phyloP scores from a whole-genome alignment of 1,140 invertebrate species.

The Apis florea region DNA sequence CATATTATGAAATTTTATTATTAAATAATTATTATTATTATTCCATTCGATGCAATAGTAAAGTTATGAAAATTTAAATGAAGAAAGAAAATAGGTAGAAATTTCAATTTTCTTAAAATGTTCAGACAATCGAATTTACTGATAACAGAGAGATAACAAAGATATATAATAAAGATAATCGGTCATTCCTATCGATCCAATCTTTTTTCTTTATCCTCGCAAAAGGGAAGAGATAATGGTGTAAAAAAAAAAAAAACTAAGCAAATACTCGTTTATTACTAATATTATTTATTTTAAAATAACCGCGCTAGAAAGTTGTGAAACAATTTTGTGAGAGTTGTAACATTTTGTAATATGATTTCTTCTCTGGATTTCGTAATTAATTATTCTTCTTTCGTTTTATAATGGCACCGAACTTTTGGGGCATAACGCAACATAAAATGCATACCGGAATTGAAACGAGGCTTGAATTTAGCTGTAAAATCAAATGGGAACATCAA shows the following conservation, averaged over 20 bases:
- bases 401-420: not conserved
- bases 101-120: no score
- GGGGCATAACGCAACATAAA: constrained; percentile 10
- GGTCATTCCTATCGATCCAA: no score
- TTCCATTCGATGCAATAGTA: no score
- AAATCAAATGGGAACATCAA: not conserved
- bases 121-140: no score
- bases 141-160: no score
- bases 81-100: no score
- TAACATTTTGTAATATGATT: constrained; percentile 6
- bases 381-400: not conserved
- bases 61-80: no score
- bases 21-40: not conserved
- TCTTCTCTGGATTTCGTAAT: not conserved
- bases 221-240: no score
- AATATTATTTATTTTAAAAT: not conserved
- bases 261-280: no score
- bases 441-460: not conserved
- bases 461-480: not conserved
- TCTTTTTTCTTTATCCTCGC: no score
- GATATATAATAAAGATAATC: no score
- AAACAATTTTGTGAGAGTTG: not conserved
- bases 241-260: no score
- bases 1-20: not conserved
- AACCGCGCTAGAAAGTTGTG: not conserved